phyloP scores from a whole-genome alignment of 2,888 invertebrate species.

The Caenorhabditis zanzibari region DNA sequence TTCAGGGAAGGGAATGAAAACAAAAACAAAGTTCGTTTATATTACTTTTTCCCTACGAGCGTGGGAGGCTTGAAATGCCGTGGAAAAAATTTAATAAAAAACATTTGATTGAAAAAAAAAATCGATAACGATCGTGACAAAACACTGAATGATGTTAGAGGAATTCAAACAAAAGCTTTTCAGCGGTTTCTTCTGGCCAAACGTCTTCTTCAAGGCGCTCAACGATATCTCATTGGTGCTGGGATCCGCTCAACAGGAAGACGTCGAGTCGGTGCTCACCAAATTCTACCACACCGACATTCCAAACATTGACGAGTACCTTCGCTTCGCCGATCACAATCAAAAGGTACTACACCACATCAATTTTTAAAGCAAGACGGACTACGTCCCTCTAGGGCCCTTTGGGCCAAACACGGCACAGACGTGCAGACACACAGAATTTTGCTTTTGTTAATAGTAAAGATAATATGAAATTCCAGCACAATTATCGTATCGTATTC shows the following conservation, averaged over 20 bases:
- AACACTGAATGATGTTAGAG: not conserved
- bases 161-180: constrained; percentile 83
- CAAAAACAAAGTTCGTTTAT: constrained; percentile 30
- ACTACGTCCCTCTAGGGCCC: too few relatives aligned
- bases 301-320: constrained; percentile 77
- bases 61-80: constrained; percentile 11
- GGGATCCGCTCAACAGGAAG: constrained; percentile 82
- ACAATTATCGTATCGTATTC: constrained; percentile 47
- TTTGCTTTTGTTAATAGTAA: too few relatives aligned
- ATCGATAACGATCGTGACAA: not conserved
- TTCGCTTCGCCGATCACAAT: constrained; percentile 51
- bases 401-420: too few relatives aligned
- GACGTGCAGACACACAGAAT: too few relatives aligned
- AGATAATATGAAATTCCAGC: constrained; percentile 46
- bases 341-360: constrained; percentile 1
- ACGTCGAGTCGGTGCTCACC: constrained; percentile 78
- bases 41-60: not conserved
- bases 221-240: constrained; percentile 91
- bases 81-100: constrained; percentile 4
- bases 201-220: constrained; percentile 92
- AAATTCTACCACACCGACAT: constrained; percentile 81
- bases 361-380: not conserved
- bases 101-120: constrained; percentile 7
- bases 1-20: not conserved
- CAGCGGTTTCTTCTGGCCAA: constrained; percentile 97